Base-by-base conservation (phyloP, 2,888 invertebrate species). In the Machimus atricapillus region DNA sequence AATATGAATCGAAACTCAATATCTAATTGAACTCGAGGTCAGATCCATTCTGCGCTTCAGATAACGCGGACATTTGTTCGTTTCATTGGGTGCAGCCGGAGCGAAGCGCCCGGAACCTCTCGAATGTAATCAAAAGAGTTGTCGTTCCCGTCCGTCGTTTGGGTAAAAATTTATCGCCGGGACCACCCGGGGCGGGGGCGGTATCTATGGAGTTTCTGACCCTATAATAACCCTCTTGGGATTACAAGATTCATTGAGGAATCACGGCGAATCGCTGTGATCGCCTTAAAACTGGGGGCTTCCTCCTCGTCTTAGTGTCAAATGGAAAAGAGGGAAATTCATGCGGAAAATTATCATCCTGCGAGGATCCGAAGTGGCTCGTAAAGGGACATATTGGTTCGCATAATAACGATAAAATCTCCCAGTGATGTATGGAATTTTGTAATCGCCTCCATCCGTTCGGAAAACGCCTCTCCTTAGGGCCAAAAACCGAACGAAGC, bases 291-390 rank as follows among this genome's bases (percentile, higher is more conserved):
- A 79, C 43, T 16, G 52, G 14, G 23, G 19, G 66, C 37, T 34
- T 9, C 14, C 12, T 37, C 12, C 31, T 52, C 79, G 14, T 46
- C 14, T 46, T 78, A 66, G 40, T 83, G 66, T 66, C 19, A 66
- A 83, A 66, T 83, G 66, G 58, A 23, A 58, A 82, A 74, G 37
- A 43, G 31, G 83, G 23, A 85, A 43, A 85, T 85, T 85, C 74
- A 85, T 85, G 85, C 85, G 85, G 85, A 85, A 85, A 85, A 85
- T 85, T 85, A 85, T 85, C 74, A 74, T 85, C 74, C 74, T 46
- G 73, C 23, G 43, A 74, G 74, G 31, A 74, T 82, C 19, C 52
- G 58, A 58, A 82, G 58, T 82, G 58, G 40, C 19, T 66, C 82
- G 66, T 82, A 82, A 82, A 82, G 82, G 27, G 31, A 37, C 82